phyloP scores from a whole-genome alignment of 2,113 vertebrate species.

The Spizaetus ornatus region DNA sequence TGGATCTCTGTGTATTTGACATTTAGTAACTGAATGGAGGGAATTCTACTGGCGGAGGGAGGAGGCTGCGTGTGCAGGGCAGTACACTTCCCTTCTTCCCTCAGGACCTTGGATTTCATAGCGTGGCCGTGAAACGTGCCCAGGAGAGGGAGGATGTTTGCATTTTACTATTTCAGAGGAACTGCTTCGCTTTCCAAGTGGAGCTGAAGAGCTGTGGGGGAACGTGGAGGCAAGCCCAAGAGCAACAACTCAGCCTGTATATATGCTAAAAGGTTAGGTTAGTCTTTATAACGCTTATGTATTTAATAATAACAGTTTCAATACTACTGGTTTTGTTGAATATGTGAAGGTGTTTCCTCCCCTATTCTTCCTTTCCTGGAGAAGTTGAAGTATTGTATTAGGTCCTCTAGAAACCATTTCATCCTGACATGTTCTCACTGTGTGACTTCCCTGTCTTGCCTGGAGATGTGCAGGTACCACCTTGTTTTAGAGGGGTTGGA shows the following conservation, averaged over 20 bases:
- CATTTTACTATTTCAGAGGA: neutral
- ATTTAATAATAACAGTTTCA: neutral
- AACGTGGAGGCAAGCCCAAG: neutral
- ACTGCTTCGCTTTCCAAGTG: neutral
- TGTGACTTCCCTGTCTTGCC: neutral
- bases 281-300: neutral
- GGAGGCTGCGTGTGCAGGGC: neutral
- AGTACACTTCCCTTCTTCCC: neutral
- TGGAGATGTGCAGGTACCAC: neutral
- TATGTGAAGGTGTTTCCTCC: neutral
- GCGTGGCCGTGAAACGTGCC: neutral
- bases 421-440: neutral
- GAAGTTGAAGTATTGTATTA: neutral
- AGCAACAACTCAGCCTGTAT: neutral
- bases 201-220: neutral
- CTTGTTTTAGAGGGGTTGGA: neutral
- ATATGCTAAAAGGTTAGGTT: neutral
- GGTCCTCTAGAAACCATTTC: neutral
- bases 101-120: neutral
- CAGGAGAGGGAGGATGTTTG: neutral
- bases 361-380: neutral
- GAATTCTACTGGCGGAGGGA: neutral
- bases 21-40: neutral
- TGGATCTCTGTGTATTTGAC: rapidly evolving
- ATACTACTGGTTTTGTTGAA: neutral